phyloP scores from a whole-genome alignment of 1,140 invertebrate species.

The Cyclina sinensis region DNA sequence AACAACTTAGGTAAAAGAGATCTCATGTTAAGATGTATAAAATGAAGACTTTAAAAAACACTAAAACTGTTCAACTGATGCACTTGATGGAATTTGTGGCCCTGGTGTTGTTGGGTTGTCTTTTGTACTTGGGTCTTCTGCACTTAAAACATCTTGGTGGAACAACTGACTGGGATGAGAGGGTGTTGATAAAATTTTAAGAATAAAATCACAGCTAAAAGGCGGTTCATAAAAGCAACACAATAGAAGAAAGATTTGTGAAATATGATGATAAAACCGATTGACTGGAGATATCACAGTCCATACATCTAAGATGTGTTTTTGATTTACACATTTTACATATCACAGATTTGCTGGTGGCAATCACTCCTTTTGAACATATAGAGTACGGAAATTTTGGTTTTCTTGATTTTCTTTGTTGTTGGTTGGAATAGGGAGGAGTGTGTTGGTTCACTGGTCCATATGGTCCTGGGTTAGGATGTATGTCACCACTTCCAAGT shows the following conservation, averaged over 20 bases:
- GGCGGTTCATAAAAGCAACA: neutral
- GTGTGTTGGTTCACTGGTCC: too few species aligned
- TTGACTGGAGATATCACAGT: too few species aligned
- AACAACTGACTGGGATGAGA: too few species aligned
- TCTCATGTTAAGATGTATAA: slow-evolving; percentile 23
- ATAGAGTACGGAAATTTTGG: neutral
- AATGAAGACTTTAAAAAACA: slow-evolving; percentile 32
- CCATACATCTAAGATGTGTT: too few species aligned
- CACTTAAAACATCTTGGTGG: too few species aligned
- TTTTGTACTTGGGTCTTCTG: too few species aligned
- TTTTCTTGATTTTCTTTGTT: neutral
- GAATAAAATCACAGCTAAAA: too few species aligned
- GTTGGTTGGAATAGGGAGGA: neutral
- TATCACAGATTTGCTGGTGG: neutral
- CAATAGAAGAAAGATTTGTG: too few species aligned
- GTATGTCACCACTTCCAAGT: neutral
- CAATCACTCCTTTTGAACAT: neutral
- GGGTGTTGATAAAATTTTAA: too few species aligned
- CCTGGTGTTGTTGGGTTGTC: too few species aligned
- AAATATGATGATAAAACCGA: too few species aligned
- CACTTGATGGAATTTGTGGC: slow-evolving; percentile 4
- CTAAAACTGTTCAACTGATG: neutral
- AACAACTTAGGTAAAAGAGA: slow-evolving; percentile 20
- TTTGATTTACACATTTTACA: neutral
- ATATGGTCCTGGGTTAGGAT: neutral